Evolutionary conservation across 2,888 invertebrate genomes (phyloP), one percentile per base, ranked within the genome.

Genomic region (Tipula vernalis): DNA sequence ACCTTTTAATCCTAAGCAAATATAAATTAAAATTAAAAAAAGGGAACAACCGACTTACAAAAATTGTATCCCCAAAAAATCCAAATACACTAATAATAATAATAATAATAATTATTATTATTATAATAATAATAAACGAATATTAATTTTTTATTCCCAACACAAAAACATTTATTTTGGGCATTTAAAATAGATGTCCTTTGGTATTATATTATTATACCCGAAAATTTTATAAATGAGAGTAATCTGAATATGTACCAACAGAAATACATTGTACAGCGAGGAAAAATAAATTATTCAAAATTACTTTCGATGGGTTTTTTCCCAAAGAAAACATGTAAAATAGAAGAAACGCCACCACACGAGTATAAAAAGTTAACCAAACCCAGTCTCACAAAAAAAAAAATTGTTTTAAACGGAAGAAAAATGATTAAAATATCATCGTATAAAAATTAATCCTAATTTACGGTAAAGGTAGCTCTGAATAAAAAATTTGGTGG

Each of bases 391-490:
- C 41, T 8, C 10, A 41, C 41, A 10, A 44, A n/a, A 57, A 57
- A 57, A 5, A n/a, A 57, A 57, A 57, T 5, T 8, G 44, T 83
- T 36, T 28, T 36, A 36, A 36, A 83, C 83, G 83, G 83, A 83
- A 83, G 83, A 83, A 83, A 83, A 83, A 83, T 83, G 83, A 83
- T 83, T 83, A 83, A 83, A 83, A 83, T 83, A 83, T 83, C 83
- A 83, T 83, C 83, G 83, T 39, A 83, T 83, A 83, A 83, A 83
- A 83, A 83, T 83, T 83, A 83, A 83, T 83, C 83, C 83, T 83
- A 83, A 83, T 83, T 83, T 83, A 83, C 83, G 83, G 36, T 36
- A 36, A 83, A 57, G 51, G 51, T 15, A 57, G 15, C 4, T 57
- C 5, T 5, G 51, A 57, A n/a, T 8, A 15, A 57, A 57, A 57